A percentile compares a stretch with the other conserved stretches of the same genome.
phyloP scores from a whole-genome alignment of 2,888 invertebrate species.

The Laspeyria flexula region DNA sequence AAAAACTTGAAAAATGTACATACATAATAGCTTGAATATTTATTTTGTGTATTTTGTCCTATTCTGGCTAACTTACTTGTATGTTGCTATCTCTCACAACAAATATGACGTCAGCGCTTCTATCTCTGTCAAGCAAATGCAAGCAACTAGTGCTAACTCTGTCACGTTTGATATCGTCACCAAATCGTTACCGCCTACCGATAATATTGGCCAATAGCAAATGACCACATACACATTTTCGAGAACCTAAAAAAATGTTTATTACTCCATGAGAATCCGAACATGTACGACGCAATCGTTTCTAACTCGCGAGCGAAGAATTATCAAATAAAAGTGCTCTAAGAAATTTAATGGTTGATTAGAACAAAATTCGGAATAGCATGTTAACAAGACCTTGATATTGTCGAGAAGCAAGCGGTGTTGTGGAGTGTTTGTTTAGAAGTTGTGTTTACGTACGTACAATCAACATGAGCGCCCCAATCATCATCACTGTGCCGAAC shows the following conservation, averaged over 20 bases:
- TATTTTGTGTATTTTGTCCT: background rate
- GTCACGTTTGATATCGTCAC: constrained; percentile 43
- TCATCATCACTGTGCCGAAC: constrained; percentile 82
- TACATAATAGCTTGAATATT: background rate
- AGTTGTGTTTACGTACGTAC: constrained; percentile 51
- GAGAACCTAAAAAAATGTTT: constrained; percentile 55
- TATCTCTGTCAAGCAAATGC: constrained; percentile 29
- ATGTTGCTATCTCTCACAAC: constrained; percentile 12
- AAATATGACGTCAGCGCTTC: constrained; percentile 13
- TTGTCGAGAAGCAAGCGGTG: constrained; percentile 47
- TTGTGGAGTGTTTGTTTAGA: constrained; percentile 55
- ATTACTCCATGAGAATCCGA: constrained; percentile 65
- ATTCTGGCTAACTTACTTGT: background rate
- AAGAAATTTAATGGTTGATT: constrained; percentile 55
- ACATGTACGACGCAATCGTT: constrained; percentile 75
- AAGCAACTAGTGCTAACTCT: constrained; percentile 20
- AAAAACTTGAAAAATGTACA: too few species aligned
- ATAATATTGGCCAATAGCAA: constrained; percentile 62
- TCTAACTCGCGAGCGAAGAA: constrained; percentile 60
- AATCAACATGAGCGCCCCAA: constrained; percentile 78
- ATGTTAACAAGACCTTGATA: constrained; percentile 64
- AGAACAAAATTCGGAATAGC: constrained; percentile 51
- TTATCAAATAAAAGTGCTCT: constrained; percentile 64
- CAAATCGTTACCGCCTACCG: constrained; percentile 51
- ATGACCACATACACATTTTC: constrained; percentile 71